phyloP scores from a whole-genome alignment of 2,797 vertebrate species.

The Corythornis leucogaster region DNA sequence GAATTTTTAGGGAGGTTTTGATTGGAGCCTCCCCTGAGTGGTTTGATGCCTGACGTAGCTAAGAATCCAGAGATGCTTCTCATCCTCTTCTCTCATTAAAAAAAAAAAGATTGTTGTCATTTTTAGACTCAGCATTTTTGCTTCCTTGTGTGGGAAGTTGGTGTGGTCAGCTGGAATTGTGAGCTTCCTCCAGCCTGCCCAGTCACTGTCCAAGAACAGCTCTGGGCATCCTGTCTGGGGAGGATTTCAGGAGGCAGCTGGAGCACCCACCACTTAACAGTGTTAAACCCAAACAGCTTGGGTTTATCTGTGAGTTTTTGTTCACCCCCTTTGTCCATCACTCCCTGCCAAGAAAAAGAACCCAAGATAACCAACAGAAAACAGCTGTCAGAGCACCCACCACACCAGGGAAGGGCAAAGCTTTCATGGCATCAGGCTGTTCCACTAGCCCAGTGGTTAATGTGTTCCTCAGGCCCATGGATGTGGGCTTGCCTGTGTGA shows the following conservation, averaged over 20 bases:
- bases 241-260: not conserved
- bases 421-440: not conserved
- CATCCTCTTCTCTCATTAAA: not conserved
- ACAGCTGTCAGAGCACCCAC: not conserved
- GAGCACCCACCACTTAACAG: not conserved
- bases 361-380: not conserved
- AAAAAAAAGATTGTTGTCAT: not conserved
- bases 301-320: not conserved
- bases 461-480: not conserved
- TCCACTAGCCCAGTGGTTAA: not conserved
- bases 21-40: not conserved
- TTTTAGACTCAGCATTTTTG: not conserved
- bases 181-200: not conserved
- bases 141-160: not conserved
- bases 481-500: accelerated
- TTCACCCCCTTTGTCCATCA: not conserved
- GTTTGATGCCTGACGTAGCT: not conserved
- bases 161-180: not conserved
- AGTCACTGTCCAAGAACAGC: not conserved
- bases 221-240: not conserved
- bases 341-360: not conserved
- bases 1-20: not conserved
- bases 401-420: not conserved
- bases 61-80: not conserved
- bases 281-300: not conserved